phyloP scores from a whole-genome alignment of 1,140 invertebrate species.

The Venustaconcha ellipsiformis region DNA sequence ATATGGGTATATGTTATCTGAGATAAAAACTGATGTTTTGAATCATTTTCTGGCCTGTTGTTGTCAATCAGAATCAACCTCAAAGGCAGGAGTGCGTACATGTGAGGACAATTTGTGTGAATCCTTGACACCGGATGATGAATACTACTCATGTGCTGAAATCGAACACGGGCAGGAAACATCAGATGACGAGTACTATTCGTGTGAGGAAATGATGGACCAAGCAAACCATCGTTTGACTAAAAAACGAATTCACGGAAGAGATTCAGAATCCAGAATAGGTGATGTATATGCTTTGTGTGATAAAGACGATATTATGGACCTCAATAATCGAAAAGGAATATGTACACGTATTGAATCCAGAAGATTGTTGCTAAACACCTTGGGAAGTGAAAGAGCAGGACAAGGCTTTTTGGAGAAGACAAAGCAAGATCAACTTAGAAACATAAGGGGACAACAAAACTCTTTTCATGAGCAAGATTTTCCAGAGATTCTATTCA shows the following conservation, averaged over 20 bases:
- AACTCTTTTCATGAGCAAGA: neutral
- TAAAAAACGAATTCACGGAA: no score
- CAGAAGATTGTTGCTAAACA: neutral
- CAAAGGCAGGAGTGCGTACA: neutral
- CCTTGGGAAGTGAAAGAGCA: neutral
- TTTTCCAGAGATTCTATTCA: neutral
- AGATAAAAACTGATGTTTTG: neutral
- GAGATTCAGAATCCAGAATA: no score
- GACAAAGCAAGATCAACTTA: neutral
- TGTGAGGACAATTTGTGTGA: neutral
- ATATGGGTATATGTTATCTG: slow-evolving; percentile 9
- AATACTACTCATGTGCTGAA: no score
- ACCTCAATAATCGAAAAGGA: no score
- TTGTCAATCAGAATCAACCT: neutral
- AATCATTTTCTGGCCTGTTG: neutral
- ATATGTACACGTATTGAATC: no score
- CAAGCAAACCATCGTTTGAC: no score
- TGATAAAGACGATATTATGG: no score
- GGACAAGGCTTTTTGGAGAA: neutral
- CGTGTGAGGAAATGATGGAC: no score
- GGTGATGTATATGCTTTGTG: no score
- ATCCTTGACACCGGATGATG: neutral
- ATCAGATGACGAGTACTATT: no score
- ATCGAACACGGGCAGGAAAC: no score
- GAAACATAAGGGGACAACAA: neutral